These are phyloP conservation scores for Typhlichthys eigenmanni DNA, from an alignment of 2,797 vertebrate genomes.

Conservation along the genomic window DNA sequence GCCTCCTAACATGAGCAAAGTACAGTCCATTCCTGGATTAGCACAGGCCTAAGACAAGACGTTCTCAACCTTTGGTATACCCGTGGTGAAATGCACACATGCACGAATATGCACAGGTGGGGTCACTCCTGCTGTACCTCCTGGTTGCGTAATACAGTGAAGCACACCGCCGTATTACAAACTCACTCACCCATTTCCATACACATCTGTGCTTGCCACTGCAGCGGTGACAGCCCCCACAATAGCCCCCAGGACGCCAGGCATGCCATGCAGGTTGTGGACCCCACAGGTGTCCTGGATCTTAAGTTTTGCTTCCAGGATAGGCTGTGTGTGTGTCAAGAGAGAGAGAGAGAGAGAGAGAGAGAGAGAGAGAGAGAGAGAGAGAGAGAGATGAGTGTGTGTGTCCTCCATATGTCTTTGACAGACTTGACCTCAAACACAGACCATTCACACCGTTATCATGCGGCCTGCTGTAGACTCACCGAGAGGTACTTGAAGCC, in stretches of 20 bases:
- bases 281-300: slow-evolving; percentile 88
- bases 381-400: background rate
- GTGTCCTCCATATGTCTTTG: no score
- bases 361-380: background rate
- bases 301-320: slow-evolving; percentile 81
- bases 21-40: background rate
- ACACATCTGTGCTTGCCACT: slow-evolving; percentile 73
- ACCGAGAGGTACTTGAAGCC: slow-evolving; percentile 88
- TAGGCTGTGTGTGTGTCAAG: slow-evolving; percentile 68
- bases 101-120: no score
- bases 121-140: no score
- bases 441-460: no score
- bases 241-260: slow-evolving; percentile 84
- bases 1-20: background rate
- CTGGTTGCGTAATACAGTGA: no score
- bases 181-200: slow-evolving; percentile 80
- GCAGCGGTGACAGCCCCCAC: slow-evolving; percentile 80
- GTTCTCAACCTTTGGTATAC: no score
- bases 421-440: background rate
- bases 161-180: no score
- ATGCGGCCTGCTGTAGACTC: slow-evolving; percentile 20
- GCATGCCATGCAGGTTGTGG: slow-evolving; percentile 89
- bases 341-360: background rate
- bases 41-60: no score
- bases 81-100: no score